Evolutionary conservation across 1,140 invertebrate species (phyloP).

Genomic region (Aphaenogaster rudis): DNA sequence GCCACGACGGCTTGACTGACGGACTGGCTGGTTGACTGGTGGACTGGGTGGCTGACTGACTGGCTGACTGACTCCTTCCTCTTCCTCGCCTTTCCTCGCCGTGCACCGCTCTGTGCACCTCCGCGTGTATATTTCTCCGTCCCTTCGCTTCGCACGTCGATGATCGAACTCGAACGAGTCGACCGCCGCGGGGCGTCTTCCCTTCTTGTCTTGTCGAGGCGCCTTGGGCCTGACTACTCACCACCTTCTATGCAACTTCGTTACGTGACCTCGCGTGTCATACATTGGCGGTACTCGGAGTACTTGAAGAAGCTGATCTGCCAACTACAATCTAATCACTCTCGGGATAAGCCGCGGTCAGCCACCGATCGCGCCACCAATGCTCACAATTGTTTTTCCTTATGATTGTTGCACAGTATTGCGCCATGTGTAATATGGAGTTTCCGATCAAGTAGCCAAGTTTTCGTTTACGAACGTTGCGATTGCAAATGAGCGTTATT

Average conservation of each 20-base stretch:
- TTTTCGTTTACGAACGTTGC: not conserved
- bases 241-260: slow-evolving; percentile 62
- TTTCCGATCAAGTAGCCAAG: not conserved
- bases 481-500: not conserved
- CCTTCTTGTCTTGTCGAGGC: slow-evolving; percentile 60
- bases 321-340: slow-evolving; percentile 41
- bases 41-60: slow-evolving; percentile 74
- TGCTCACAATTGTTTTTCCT: not conserved
- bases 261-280: slow-evolving; percentile 68
- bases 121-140: not conserved
- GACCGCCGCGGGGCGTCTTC: slow-evolving; percentile 60
- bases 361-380: not conserved
- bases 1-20: slow-evolving; percentile 79
- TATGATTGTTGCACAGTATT: not conserved
- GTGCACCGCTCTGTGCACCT: not conserved
- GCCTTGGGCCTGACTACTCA: slow-evolving; percentile 64
- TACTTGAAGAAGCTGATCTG: slow-evolving; percentile 42
- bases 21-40: slow-evolving; percentile 77
- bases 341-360: not conserved
- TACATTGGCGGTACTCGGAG: slow-evolving; percentile 11
- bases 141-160: slow-evolving; percentile 27
- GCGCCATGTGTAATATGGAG: not conserved
- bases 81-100: slow-evolving; percentile 59
- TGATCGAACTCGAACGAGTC: slow-evolving; percentile 70
- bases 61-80: slow-evolving; percentile 71